These are phyloP conservation scores for Odontamblyopus rebecca DNA, from an alignment of 2,797 vertebrate genomes.

Conservation along the genomic window DNA sequence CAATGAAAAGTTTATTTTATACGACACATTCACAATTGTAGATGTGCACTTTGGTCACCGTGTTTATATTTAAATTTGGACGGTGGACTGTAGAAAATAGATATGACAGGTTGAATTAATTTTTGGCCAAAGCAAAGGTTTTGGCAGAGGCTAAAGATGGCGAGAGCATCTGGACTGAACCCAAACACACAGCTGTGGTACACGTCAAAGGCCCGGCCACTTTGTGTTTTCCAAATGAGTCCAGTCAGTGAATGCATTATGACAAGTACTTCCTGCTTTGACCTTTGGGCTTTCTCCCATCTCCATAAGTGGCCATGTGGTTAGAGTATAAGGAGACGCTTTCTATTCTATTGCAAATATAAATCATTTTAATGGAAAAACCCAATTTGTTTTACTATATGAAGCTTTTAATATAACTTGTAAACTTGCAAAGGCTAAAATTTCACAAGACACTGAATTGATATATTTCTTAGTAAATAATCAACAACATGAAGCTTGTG, in stretches of 20 bases:
- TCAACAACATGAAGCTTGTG: too few relatives aligned
- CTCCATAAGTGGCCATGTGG: not conserved
- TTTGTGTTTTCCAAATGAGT: constrained; percentile 2
- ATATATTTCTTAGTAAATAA: too few relatives aligned
- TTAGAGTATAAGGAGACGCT: not conserved
- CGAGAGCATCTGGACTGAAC: constrained; percentile 3
- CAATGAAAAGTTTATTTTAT: not conserved
- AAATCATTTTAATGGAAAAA: constrained; percentile 1
- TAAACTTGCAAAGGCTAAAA: not conserved
- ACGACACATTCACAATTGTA: not conserved
- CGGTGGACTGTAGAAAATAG: constrained; percentile 7
- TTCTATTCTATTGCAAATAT: not conserved
- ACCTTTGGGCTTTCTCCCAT: not conserved
- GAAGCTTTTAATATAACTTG: not conserved
- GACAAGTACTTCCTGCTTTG: constrained; percentile 3
- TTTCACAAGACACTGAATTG: not conserved
- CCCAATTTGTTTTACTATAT: not conserved
- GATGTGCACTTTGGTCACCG: not conserved
- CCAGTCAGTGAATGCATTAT: constrained; percentile 11
- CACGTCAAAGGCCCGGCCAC: not conserved
- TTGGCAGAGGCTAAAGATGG: constrained; percentile 4
- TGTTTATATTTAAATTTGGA: not conserved
- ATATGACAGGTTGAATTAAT: constrained; percentile 1
- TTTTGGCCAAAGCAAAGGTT: constrained; percentile 1
- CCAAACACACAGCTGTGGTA: constrained; percentile 13